Evolutionary conservation across 2,888 invertebrate genomes (phyloP), one percentile per base, ranked within the genome.

Genomic region (Timema cristinae): DNA sequence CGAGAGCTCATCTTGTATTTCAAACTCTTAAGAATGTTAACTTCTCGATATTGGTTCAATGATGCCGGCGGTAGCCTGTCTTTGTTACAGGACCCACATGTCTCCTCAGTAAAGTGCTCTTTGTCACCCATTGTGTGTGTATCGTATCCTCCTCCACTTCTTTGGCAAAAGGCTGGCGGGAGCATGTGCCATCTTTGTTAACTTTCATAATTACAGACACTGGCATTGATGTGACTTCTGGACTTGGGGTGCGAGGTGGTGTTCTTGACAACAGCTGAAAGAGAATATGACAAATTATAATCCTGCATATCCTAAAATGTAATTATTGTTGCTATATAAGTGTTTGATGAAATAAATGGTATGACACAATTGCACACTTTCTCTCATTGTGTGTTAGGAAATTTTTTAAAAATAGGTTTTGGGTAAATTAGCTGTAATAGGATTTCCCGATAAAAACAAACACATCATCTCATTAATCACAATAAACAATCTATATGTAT

Each of bases 151-250:
- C n/a, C 6, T 32, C 13, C 48, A 63, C 13, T 5, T 59, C 70
- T 16, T 72, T 69, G 16, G 73, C 76, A 61, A 76, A 77, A 0
- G 79, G 77, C 61, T 76, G 77, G 16, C 80, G 80, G 48, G 78
- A 79, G 83, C 90, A 92, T 52, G 91, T 90, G 63, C 94, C 94
- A 79, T 93, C 91, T 75, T 91, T 90, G 81, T 91, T 90, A 8
- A 92, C 94, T 77, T 89, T 89, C 92, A 94, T 94, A 77, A 95
- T 95, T 76, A 95, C 95, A 11, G 94, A 93, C 50, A 89, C 85
- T 50, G 81, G 80, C 72, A 80, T 77, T 6, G 79, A 77, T 5
- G 80, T 80, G 50, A 79, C 79, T 81, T 78, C 86, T 8, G 87
- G 87, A 75, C 83, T 83, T 7, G 82, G 80, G 32, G 80, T 79